phyloP scores from a whole-genome alignment of 2,888 invertebrate genomes.

The Timandra comae region DNA sequence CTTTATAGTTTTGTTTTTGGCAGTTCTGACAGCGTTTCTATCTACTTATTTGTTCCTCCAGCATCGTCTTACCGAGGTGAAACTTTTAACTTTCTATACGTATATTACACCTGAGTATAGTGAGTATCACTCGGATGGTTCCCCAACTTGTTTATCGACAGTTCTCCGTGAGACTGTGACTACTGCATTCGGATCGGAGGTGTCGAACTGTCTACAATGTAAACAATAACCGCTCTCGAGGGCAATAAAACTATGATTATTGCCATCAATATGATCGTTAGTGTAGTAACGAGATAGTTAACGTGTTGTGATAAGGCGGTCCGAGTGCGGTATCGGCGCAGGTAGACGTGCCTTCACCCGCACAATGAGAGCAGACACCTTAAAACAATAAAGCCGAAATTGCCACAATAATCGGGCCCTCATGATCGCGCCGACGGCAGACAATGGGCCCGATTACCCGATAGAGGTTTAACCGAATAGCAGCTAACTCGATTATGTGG shows the following conservation, averaged over 20 bases:
- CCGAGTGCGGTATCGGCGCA: too few relatives aligned
- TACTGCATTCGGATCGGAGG: constrained; percentile 9
- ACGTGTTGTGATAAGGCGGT: too few relatives aligned
- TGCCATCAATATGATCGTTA: background rate
- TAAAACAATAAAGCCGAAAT: constrained; percentile 72
- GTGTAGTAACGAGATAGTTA: too few relatives aligned
- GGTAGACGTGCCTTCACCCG: constrained; percentile 41
- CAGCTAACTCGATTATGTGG: constrained; percentile 75
- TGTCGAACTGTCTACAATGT: too few relatives aligned
- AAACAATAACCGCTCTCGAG: too few relatives aligned
- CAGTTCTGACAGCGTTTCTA: constrained; percentile 73
- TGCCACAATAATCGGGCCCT: constrained; percentile 72
- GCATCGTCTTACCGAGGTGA: constrained; percentile 60
- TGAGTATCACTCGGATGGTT: constrained; percentile 46
- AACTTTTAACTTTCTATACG: constrained; percentile 68
- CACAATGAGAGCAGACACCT: constrained; percentile 56
- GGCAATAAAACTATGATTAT: too few relatives aligned
- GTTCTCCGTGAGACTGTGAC: too few relatives aligned
- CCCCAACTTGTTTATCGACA: constrained; percentile 48
- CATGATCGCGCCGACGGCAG: constrained; percentile 67
- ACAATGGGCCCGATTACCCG: constrained; percentile 72
- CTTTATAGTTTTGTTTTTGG: constrained; percentile 78
- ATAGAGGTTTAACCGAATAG: constrained; percentile 73
- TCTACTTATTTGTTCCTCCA: constrained; percentile 73
- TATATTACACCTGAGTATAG: constrained; percentile 59